Evolutionary conservation across 1,140 invertebrate species (phyloP), one percentile per base, ranked within the genome.

Genomic region (Trichonephila clavipes): DNA sequence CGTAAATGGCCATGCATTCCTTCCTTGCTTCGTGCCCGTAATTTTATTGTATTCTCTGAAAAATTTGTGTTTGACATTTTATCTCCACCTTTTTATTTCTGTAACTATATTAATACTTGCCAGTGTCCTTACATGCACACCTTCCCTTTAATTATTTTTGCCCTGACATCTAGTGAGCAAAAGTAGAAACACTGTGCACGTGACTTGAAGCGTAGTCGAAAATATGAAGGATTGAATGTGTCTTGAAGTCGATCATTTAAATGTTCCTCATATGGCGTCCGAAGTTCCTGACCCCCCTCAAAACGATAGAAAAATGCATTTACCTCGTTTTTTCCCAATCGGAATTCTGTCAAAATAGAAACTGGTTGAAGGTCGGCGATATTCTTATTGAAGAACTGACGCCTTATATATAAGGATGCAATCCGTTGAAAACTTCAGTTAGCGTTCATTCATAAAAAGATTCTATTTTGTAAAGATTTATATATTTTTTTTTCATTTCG

Each of bases 161-260:
- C 18, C 10, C 12, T 28, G 40, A 64, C 87, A 88, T 88, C 87
- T 88, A 58, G 62, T 51, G 64, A 40, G 24, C 64, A 44, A 88
- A 21, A 18, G 21, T 34, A 18, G 61, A 88, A 88, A 58, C 64
- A 51, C 72, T 66, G n/a, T 40, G 62, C 87, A 88, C 64, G 40
- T 88, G 87, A 72, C 44, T 24, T 51, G 18, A 18, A 40, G 7
- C 72, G 18, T 77, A 77, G 72, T 28, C 0, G 72, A 40, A 40
- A 0, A 77, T 34, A 19, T 77, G 72, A 77, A 77, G 40, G 16
- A 77, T 24, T 40, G 69, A 77, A 40, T 77, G 24, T 28, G 69
- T 28, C 69, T 16, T 77, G 28, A 77, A 18, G 72, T 18, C 72
- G 40, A 40, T 77, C 28, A 40, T 77, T 77, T 7, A 18, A 40